Percentiles rank a stretch among this genome's conserved stretches.
phyloP scores from a whole-genome alignment of 2,888 invertebrate species.

The Trypoxylon attenuatum region DNA sequence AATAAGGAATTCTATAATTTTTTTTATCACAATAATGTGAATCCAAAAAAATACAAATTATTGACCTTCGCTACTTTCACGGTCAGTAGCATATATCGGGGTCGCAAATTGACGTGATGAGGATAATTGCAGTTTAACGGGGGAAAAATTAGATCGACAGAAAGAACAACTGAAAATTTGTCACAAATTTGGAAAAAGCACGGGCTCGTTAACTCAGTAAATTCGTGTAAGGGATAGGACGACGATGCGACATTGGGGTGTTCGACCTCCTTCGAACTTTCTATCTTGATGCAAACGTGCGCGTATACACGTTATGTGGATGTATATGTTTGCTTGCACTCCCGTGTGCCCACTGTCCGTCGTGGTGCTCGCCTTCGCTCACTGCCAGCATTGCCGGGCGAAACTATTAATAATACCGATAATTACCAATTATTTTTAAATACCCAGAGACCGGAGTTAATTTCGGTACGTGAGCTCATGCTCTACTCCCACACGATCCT shows the following conservation, averaged over 20 bases:
- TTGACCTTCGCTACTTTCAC: too few relatives aligned
- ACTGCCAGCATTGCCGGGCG: conserved; percentile 24
- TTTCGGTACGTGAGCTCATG: conserved; percentile 61
- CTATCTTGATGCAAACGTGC: neutral
- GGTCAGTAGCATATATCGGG: too few relatives aligned
- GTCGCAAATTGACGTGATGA: neutral
- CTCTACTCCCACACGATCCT: conserved; percentile 43
- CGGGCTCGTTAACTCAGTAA: too few relatives aligned
- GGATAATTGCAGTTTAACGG: conserved; percentile 8
- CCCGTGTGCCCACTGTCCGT: too few relatives aligned
- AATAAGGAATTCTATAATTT: too few relatives aligned
- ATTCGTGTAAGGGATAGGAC: too few relatives aligned
- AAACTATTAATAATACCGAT: conserved; percentile 54
- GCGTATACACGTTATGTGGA: neutral
- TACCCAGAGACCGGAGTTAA: conserved; percentile 52
- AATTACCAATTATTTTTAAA: conserved; percentile 61
- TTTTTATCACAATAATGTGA: too few relatives aligned
- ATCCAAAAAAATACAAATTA: too few relatives aligned
- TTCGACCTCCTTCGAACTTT: too few relatives aligned
- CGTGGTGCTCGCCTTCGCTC: too few relatives aligned
- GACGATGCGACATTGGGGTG: too few relatives aligned
- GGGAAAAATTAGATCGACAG: neutral
- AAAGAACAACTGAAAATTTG: neutral
- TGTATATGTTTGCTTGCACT: neutral
- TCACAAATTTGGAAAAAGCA: neutral